phyloP scores from a whole-genome alignment of 2,888 invertebrate genomes.

The Rotaria sp. region DNA sequence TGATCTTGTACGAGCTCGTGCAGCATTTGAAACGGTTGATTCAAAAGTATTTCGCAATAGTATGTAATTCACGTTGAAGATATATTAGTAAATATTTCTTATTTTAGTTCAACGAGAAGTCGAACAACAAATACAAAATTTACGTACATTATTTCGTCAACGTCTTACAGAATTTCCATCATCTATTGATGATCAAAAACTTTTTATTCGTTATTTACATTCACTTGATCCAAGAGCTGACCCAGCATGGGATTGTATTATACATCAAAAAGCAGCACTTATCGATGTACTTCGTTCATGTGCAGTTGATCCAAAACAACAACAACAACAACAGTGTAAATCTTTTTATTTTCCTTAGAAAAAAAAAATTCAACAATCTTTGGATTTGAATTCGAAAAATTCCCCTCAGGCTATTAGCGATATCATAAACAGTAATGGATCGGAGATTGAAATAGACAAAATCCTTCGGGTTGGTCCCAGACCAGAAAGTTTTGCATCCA shows the following conservation, averaged over 20 bases:
- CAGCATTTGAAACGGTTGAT: conserved; percentile 14
- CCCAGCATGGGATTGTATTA: conserved; percentile 91
- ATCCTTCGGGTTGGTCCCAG: too few species aligned
- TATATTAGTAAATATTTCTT: not conserved
- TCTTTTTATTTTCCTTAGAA: too few species aligned
- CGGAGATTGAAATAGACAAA: too few species aligned
- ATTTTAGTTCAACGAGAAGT: conserved; percentile 30
- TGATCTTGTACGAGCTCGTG: not conserved
- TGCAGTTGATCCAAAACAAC: conserved; percentile 48
- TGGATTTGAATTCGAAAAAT: too few species aligned
- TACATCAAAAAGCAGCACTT: conserved; percentile 73
- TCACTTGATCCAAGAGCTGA: conserved; percentile 73
- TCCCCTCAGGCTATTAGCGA: too few species aligned
- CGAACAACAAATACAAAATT: conserved; percentile 24
- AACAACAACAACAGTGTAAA: conserved; percentile 53
- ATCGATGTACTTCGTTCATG: conserved; percentile 52
- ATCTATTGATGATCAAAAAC: conserved; percentile 39
- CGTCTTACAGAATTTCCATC: conserved; percentile 35
- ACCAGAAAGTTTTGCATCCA: too few species aligned
- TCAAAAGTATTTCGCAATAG: conserved; percentile 13
- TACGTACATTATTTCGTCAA: conserved; percentile 29
- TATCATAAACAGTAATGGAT: too few species aligned
- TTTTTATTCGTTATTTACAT: conserved; percentile 60
- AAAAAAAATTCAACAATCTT: too few species aligned
- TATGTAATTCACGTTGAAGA: not conserved